Percentiles rank a stretch among this genome's conserved stretches.
These are phyloP conservation scores for Drosophila austrosaltans DNA, from an alignment of 2,888 invertebrate genomes.

Conservation along the genomic window DNA sequence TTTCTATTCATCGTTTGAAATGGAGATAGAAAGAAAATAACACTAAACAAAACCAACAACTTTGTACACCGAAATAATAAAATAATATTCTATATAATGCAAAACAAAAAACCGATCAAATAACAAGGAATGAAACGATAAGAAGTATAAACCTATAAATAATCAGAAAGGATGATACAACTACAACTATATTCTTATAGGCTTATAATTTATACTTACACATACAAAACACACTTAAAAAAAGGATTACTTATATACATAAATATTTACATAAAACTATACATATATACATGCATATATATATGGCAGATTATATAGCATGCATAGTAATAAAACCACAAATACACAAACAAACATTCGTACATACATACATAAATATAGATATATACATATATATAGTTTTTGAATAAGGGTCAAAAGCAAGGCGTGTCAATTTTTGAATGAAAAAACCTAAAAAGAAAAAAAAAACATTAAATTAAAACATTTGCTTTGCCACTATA, in stretches of 20 bases:
- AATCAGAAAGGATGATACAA: conserved; percentile 53
- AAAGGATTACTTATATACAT: conserved; percentile 29
- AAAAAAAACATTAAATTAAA: conserved; percentile 21
- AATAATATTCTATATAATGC: conserved; percentile 66
- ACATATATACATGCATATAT: conserved; percentile 24
- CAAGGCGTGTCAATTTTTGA: conserved; percentile 74
- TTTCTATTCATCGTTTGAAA: conserved; percentile 31
- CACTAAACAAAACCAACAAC: conserved; percentile 77
- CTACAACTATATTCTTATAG: conserved; percentile 73
- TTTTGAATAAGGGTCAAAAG: conserved; percentile 58
- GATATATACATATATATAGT: conserved; percentile 58
- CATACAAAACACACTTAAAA: conserved; percentile 52
- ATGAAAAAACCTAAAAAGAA: conserved; percentile 49
- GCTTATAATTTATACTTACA: conserved; percentile 78
- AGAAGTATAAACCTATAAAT: conserved; percentile 54
- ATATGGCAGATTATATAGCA: conserved; percentile 54
- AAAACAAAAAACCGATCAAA: conserved; percentile 11
- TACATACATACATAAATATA: conserved; percentile 60
- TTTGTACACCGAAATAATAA: conserved; percentile 82
- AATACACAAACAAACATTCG: conserved; percentile 42
- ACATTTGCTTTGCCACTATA: conserved; percentile 18
- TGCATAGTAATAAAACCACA: conserved; percentile 61
- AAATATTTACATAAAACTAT: conserved; percentile 23
- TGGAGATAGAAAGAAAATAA: conserved; percentile 45
- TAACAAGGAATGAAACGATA: conserved; percentile 27